These are phyloP conservation scores for Tolmerus cingulatus DNA, from an alignment of 2,888 invertebrate species.

Conservation along the genomic window DNA sequence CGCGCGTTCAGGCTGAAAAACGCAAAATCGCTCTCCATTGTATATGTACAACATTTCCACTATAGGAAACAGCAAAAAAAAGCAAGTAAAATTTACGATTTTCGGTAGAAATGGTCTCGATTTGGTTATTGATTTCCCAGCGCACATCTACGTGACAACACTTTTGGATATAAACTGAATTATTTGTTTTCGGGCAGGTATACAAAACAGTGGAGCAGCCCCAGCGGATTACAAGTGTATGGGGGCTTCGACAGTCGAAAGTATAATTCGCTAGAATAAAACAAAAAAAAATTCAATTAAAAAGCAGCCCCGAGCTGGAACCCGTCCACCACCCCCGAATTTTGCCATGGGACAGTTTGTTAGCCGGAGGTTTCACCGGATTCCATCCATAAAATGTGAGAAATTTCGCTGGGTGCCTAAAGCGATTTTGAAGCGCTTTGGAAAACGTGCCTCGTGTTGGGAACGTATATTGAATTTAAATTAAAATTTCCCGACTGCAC, in stretches of 20 bases:
- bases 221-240: not conserved
- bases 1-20: not conserved
- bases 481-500: not conserved
- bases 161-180: slow-evolving; percentile 8
- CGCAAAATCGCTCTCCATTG: not conserved
- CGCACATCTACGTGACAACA: slow-evolving; percentile 14
- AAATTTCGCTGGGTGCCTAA: not conserved
- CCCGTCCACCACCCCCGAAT: not conserved
- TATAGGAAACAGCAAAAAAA: not conserved
- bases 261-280: not conserved
- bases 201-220: not conserved
- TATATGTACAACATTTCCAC: not conserved
- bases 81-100: slow-evolving; percentile 25
- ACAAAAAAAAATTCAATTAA: not conserved
- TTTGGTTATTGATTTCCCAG: slow-evolving; percentile 15
- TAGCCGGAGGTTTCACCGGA: not conserved
- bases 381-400: not conserved
- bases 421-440: not conserved
- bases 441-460: not conserved
- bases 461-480: not conserved
- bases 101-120: not conserved
- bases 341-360: not conserved
- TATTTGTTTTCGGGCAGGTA: not conserved
- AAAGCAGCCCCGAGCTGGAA: not conserved
- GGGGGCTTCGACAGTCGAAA: not conserved